Conservation (phyloP, 2,797 vertebrate species). For the Rhabdomys pumilio region DNA sequence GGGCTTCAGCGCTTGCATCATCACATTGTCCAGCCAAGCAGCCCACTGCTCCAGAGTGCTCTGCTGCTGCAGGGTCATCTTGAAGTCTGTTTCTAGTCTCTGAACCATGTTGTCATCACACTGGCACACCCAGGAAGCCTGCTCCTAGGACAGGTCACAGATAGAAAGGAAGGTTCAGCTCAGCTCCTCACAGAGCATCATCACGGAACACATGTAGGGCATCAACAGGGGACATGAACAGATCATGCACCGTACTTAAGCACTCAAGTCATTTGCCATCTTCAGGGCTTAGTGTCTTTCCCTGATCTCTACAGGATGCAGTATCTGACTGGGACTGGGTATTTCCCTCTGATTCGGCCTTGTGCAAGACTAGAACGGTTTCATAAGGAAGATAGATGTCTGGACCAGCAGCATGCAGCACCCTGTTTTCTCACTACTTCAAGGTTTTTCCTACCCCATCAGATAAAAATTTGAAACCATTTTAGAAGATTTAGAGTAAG, state of each 20-base stretch:
- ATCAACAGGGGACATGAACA: background rate
- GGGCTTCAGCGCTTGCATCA: constrained; percentile 92
- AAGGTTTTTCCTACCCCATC: background rate
- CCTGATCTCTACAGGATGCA: background rate
- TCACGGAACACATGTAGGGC: constrained; percentile 38
- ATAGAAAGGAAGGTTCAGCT: constrained; percentile 61
- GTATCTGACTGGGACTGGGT: background rate
- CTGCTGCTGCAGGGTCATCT: constrained; percentile 93
- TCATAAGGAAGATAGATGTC: constrained; percentile 14
- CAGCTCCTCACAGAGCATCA: constrained; percentile 52
- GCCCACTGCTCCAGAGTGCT: constrained; percentile 94
- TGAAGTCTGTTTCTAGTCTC: constrained; percentile 93
- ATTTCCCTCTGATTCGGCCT: constrained; percentile 1
- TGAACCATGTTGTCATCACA: constrained; percentile 94
- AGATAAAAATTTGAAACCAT: constrained; percentile 63
- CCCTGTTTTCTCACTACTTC: constrained; percentile 2
- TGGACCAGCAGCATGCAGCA: background rate
- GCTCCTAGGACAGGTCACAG: constrained; percentile 89
- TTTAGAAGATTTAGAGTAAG: constrained; percentile 65
- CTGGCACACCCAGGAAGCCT: constrained; percentile 94
- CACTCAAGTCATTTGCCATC: background rate
- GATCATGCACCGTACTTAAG: background rate
- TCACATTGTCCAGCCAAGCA: constrained; percentile 92
- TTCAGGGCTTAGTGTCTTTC: background rate
- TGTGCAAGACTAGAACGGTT: constrained; percentile 34